Percentiles rank a stretch among this genome's conserved stretches.
phyloP scores from a whole-genome alignment of 2,888 invertebrate species.

The Lasioglossum marginatum region DNA sequence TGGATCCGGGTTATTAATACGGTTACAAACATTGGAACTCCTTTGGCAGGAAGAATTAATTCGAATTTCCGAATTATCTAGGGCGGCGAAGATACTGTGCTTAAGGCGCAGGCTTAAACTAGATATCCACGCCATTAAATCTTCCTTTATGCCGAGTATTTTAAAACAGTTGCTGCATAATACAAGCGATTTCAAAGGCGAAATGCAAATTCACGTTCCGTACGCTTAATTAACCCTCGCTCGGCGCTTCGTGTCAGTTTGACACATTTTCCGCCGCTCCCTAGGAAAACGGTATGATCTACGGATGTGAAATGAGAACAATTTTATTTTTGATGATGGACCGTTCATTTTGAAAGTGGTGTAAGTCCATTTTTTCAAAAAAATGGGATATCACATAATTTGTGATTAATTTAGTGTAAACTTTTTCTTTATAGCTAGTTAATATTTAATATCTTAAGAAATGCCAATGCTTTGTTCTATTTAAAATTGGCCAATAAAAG shows the following conservation, averaged over 20 bases:
- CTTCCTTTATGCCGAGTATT: neutral
- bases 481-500: too few species aligned
- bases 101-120: neutral
- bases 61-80: neutral
- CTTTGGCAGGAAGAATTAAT: neutral
- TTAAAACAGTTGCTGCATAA: neutral
- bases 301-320: neutral
- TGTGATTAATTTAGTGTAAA: too few species aligned
- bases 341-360: too few species aligned
- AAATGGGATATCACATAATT: too few species aligned
- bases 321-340: too few species aligned
- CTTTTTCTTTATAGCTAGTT: too few species aligned
- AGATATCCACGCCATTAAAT: too few species aligned
- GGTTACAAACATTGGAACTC: neutral
- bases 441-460: too few species aligned
- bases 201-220: neutral
- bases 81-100: conserved; percentile 10
- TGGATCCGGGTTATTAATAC: neutral
- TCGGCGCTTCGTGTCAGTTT: neutral
- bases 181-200: neutral
- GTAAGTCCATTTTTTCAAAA: too few species aligned
- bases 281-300: neutral
- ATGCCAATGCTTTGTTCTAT: too few species aligned
- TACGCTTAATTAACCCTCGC: neutral
- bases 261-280: neutral